Evolutionary conservation across 1,140 invertebrate species (phyloP).

Genomic region (Sipha flava): DNA sequence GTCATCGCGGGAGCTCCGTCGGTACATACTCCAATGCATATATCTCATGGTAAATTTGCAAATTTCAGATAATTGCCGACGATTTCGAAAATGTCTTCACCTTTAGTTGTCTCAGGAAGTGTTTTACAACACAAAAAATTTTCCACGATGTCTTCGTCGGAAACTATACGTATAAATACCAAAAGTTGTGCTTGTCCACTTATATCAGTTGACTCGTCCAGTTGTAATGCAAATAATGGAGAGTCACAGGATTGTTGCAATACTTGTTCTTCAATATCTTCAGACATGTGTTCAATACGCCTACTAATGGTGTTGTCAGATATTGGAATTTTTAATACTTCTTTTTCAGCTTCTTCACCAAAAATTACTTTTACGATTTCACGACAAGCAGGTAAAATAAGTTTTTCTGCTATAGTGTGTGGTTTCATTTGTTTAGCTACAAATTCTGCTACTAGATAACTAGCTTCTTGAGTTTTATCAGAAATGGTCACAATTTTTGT

Average conservation of each 20-base stretch:
- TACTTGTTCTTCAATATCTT: background rate
- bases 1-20: background rate
- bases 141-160: background rate
- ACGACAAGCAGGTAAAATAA: background rate
- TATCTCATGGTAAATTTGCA: no score
- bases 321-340: no score
- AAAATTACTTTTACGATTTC: background rate
- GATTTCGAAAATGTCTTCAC: background rate
- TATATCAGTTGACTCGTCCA: background rate
- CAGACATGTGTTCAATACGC: background rate
- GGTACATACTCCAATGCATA: background rate
- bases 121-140: no score
- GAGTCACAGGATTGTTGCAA: no score
- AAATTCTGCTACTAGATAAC: no score
- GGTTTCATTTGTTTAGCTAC: background rate
- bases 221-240: no score
- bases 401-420: background rate
- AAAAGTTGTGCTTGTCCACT: background rate
- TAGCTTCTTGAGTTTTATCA: no score
- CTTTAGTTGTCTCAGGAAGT: no score
- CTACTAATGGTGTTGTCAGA: no score
- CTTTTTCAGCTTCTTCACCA: no score
- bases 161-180: background rate
- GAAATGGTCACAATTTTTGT: no score
- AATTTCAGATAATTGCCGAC: background rate